phyloP scores from a whole-genome alignment of 2,888 invertebrate species.

The Autographa pulchrina region DNA sequence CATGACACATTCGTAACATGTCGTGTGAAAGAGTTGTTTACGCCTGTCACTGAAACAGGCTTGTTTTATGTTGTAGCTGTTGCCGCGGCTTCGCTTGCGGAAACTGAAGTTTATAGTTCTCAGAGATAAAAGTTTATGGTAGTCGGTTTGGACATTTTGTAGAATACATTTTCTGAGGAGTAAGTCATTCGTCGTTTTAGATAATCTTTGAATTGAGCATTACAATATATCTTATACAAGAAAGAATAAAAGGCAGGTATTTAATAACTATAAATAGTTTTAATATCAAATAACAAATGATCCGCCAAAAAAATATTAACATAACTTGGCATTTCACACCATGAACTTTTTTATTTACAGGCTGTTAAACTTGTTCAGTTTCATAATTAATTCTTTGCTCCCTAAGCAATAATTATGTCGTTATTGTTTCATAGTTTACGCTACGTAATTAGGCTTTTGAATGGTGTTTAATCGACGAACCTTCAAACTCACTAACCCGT shows the following conservation, averaged over 20 bases:
- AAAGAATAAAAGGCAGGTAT: too few species aligned
- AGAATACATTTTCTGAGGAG: too few species aligned
- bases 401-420: constrained; percentile 36
- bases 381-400: constrained; percentile 25
- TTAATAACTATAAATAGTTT: too few species aligned
- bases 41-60: constrained; percentile 16
- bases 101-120: neutral
- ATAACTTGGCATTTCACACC: constrained; percentile 19
- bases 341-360: constrained; percentile 14
- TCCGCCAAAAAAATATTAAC: neutral
- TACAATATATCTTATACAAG: too few species aligned
- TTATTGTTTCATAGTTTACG: constrained; percentile 39
- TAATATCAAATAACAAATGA: neutral
- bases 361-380: constrained; percentile 16
- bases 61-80: constrained; percentile 10
- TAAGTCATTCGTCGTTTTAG: too few species aligned
- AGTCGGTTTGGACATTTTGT: too few species aligned
- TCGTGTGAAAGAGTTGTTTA: constrained; percentile 55
- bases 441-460: constrained; percentile 44
- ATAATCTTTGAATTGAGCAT: too few species aligned
- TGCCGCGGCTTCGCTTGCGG: neutral
- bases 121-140: neutral
- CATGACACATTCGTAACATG: constrained; percentile 16
- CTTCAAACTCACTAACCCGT: constrained; percentile 30
- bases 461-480: constrained; percentile 39